Conservation (phyloP, 2,888 invertebrate genomes). For the Nemurella pictetii region DNA sequence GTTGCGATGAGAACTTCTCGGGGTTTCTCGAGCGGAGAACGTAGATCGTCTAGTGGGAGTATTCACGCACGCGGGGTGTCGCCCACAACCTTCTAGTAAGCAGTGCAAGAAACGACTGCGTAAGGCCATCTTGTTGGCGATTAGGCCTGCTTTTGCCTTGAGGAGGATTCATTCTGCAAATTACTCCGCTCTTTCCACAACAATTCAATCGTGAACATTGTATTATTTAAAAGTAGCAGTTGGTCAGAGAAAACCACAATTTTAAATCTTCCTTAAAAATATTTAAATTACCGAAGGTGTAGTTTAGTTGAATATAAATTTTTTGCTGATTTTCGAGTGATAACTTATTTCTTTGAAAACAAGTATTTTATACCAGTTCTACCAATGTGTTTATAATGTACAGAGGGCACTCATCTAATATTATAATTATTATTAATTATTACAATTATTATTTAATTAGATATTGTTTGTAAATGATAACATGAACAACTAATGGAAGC, state of each 20-base stretch:
- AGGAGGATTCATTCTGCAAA: neutral
- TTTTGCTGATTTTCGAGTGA: neutral
- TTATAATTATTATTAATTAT: neutral
- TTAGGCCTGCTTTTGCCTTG: neutral
- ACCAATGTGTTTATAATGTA: neutral
- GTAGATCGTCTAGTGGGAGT: neutral
- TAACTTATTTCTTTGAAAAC: neutral
- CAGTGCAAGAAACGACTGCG: neutral
- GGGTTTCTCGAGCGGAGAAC: neutral
- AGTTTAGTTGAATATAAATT: neutral
- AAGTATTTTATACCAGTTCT: neutral
- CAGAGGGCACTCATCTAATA: neutral
- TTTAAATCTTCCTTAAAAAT: neutral
- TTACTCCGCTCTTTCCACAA: neutral
- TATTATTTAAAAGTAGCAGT: neutral
- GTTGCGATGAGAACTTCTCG: neutral
- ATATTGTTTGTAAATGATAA: neutral
- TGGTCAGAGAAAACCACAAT: neutral
- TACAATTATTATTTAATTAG: neutral
- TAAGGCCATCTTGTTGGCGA: neutral
- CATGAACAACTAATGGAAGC: neutral
- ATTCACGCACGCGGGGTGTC: neutral
- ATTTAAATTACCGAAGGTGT: neutral
- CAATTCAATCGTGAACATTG: neutral
- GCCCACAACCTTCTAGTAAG: neutral